Evolutionary conservation across 2,113 vertebrate genomes (phyloP).

Genomic region (Catharus fuscescens): DNA sequence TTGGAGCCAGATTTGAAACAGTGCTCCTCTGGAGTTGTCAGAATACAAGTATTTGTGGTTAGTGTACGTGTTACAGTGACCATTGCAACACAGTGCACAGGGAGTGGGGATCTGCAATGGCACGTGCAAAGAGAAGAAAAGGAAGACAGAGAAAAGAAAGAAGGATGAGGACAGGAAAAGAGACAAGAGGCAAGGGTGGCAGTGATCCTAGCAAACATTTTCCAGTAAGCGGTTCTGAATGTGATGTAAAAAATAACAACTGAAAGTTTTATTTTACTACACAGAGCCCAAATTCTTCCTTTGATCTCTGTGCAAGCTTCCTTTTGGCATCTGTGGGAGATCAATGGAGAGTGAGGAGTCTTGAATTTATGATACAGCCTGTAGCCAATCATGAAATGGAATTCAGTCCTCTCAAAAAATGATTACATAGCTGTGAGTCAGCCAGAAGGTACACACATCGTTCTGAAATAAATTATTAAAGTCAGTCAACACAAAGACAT

Average conservation of each 20-base stretch:
- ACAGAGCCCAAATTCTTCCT: constrained; percentile 50
- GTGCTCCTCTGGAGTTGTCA: neutral
- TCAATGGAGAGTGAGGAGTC: constrained; percentile 24
- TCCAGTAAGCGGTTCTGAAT: constrained; percentile 48
- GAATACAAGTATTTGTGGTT: neutral
- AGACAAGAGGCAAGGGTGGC: neutral
- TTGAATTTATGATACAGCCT: constrained; percentile 32
- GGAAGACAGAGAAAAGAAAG: neutral
- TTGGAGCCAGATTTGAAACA: neutral
- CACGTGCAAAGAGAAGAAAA: neutral
- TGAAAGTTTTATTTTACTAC: constrained; percentile 69
- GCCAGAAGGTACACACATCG: neutral
- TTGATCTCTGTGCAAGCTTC: constrained; percentile 65
- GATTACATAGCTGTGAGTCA: neutral
- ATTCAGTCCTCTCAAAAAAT: constrained; percentile 4
- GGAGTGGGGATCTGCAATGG: neutral
- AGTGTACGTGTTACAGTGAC: neutral
- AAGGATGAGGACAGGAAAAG: neutral
- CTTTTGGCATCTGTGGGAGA: constrained; percentile 65
- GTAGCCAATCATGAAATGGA: constrained; percentile 12
- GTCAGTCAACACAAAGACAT: neutral
- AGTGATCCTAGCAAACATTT: constrained; percentile 39
- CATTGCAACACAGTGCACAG: neutral
- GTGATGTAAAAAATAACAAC: constrained; percentile 66
- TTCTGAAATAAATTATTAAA: neutral